These are phyloP conservation scores for Orthosia cruda DNA, from an alignment of 2,888 invertebrate species.

Conservation along the genomic window DNA sequence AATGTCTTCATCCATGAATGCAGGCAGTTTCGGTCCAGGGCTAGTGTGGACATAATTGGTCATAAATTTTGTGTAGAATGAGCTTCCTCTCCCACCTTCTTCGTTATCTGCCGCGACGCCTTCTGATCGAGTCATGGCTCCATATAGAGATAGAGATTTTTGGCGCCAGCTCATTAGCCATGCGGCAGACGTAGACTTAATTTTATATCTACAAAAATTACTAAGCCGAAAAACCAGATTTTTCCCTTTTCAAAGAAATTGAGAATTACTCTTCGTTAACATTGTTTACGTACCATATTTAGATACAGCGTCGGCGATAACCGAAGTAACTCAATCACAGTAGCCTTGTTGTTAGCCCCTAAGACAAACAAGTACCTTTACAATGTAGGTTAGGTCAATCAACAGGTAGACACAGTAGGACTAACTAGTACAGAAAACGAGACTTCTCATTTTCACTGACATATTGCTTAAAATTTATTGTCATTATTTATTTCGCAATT, in stretches of 20 bases:
- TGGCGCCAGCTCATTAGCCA: neutral
- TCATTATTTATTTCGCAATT: too few species aligned
- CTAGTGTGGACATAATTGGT: too few species aligned
- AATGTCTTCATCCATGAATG: too few species aligned
- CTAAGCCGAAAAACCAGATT: neutral
- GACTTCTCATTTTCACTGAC: too few species aligned
- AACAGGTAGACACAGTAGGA: constrained; percentile 8
- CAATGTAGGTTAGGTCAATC: constrained; percentile 21
- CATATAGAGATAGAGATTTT: neutral
- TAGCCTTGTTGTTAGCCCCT: constrained; percentile 33
- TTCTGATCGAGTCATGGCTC: neutral
- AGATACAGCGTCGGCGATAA: constrained; percentile 37
- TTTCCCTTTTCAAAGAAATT: neutral
- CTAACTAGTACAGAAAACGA: neutral
- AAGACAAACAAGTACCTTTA: constrained; percentile 40
- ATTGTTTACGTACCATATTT: constrained; percentile 42
- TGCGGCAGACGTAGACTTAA: neutral
- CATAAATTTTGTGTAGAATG: too few species aligned
- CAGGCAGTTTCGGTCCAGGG: too few species aligned
- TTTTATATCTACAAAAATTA: neutral
- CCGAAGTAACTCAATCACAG: constrained; percentile 48
- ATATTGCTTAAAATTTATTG: too few species aligned
- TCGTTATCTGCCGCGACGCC: too few species aligned
- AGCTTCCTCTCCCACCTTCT: too few species aligned
- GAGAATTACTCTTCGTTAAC: constrained; percentile 4